Evolutionary conservation across 1,140 invertebrate genomes (phyloP).

Genomic region (Scaptomyza graminum): DNA sequence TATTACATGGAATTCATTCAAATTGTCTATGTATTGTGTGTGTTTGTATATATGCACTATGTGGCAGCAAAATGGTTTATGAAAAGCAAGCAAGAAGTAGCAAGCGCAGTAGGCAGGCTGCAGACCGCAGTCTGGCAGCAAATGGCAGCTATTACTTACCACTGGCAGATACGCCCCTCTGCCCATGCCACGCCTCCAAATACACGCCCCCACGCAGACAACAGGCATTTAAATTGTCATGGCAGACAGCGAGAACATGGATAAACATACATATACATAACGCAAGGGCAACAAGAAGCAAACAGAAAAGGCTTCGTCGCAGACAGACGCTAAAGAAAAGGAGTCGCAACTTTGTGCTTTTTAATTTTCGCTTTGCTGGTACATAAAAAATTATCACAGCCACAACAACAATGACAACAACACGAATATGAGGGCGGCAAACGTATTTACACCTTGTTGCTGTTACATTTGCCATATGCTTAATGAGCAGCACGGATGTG

Average conservation of each 20-base stretch:
- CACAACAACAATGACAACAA: background rate
- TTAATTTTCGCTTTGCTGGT: slow-evolving; percentile 30
- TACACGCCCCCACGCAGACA: slow-evolving; percentile 41
- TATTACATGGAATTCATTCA: slow-evolving; percentile 64
- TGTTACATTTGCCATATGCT: slow-evolving; percentile 69
- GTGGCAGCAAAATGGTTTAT: slow-evolving; percentile 30
- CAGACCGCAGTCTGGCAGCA: slow-evolving; percentile 58
- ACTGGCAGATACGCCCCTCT: slow-evolving; percentile 8
- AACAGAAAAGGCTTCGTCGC: slow-evolving; percentile 48
- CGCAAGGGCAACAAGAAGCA: slow-evolving; percentile 6
- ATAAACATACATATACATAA: slow-evolving; percentile 14
- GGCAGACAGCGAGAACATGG: slow-evolving; percentile 58
- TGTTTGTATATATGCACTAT: slow-evolving; percentile 1
- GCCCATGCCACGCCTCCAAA: slow-evolving; percentile 5
- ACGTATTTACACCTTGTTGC: slow-evolving; percentile 76
- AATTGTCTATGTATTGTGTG: slow-evolving; percentile 48
- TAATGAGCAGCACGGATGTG: slow-evolving; percentile 65
- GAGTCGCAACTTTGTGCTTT: slow-evolving; percentile 46
- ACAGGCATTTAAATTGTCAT: slow-evolving; percentile 78
- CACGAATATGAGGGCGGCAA: slow-evolving; percentile 4
- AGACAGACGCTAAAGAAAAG: slow-evolving; percentile 8
- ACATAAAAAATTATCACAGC: slow-evolving; percentile 46
- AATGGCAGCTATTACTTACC: slow-evolving; percentile 69
- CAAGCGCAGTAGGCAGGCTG: slow-evolving; percentile 24
- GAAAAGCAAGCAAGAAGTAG: slow-evolving; percentile 9